These are phyloP conservation scores for Actinia tenebrosa DNA, from an alignment of 64 coral and sea anemone species.

Conservation along the genomic window DNA sequence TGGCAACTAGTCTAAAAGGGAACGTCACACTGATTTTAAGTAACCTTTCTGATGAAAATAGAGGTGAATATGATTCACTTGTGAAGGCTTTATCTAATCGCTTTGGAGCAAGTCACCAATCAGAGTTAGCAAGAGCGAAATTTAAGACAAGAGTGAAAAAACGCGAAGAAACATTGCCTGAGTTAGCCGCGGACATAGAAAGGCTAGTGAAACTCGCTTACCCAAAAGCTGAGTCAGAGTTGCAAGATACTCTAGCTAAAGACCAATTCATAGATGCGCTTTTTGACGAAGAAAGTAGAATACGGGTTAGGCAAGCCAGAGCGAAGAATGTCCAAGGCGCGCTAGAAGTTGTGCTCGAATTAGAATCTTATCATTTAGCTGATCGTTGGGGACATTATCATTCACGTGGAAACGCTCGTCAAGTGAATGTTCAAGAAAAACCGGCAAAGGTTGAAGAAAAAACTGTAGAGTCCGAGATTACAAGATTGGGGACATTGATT, in stretches of 20 bases:
- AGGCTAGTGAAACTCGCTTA: constrained; percentile 21
- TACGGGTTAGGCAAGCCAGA: constrained; percentile 25
- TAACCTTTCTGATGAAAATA: constrained; percentile 17
- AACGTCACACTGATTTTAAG: constrained; percentile 7
- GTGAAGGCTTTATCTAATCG: neutral
- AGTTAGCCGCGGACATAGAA: neutral
- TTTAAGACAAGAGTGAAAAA: too few relatives aligned
- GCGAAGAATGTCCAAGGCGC: constrained; percentile 27
- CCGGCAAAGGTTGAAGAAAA: too few relatives aligned
- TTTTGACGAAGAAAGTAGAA: constrained; percentile 32
- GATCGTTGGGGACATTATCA: too few relatives aligned
- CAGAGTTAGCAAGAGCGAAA: too few relatives aligned
- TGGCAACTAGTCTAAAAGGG: constrained; percentile 51
- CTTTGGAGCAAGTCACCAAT: too few relatives aligned
- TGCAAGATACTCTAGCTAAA: too few relatives aligned
- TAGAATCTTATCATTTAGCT: constrained; percentile 38
- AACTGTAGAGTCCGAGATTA: too few relatives aligned
- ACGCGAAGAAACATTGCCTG: neutral
- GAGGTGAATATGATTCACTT: constrained; percentile 9
- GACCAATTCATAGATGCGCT: constrained; percentile 63
- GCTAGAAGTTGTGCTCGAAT: constrained; percentile 25
- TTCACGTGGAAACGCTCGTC: too few relatives aligned
- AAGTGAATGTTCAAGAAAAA: too few relatives aligned
- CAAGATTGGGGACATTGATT: too few relatives aligned
- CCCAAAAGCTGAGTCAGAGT: constrained; percentile 35